Percentiles rank a stretch among this genome's conserved stretches.
phyloP scores from a whole-genome alignment of 1,140 invertebrate genomes.

The Caerostris darwini region DNA sequence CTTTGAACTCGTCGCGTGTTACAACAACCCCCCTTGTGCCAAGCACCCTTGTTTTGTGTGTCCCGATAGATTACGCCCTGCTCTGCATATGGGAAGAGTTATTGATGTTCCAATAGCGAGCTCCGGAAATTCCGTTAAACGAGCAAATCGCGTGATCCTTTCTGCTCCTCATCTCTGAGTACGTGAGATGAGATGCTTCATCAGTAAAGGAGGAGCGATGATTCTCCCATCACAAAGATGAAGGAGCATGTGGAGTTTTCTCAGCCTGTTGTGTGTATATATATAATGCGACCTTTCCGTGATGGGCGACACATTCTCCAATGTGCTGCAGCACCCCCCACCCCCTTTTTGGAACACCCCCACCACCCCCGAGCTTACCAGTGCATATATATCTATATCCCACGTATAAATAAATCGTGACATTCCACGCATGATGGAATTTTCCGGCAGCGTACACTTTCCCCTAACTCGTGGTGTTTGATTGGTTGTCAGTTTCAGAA shows the following conservation, averaged over 20 bases:
- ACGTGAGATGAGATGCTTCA: slow-evolving; percentile 60
- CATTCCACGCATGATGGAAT: slow-evolving; percentile 67
- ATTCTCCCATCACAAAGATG: slow-evolving; percentile 38
- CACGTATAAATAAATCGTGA: slow-evolving; percentile 48
- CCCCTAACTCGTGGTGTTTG: slow-evolving; percentile 74
- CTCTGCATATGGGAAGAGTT: slow-evolving; percentile 42
- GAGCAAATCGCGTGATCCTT: slow-evolving; percentile 69
- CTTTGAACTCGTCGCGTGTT: slow-evolving; percentile 52
- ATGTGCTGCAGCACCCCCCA: neutral
- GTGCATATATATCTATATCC: slow-evolving; percentile 2
- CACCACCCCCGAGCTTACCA: neutral
- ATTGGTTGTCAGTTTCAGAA: slow-evolving; percentile 76
- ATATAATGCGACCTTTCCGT: slow-evolving; percentile 76
- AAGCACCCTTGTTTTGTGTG: too few relatives aligned
- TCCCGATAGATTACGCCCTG: slow-evolving; percentile 43
- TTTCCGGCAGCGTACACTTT: slow-evolving; percentile 62
- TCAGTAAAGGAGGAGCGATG: slow-evolving; percentile 58
- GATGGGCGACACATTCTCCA: slow-evolving; percentile 50
- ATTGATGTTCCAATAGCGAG: slow-evolving; percentile 67
- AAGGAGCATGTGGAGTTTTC: slow-evolving; percentile 71
- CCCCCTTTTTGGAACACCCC: neutral
- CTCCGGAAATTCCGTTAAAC: slow-evolving; percentile 75
- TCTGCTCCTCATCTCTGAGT: neutral
- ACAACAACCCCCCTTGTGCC: too few relatives aligned
- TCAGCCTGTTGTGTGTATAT: slow-evolving; percentile 19